Percentiles rank a stretch among this genome's conserved stretches.
phyloP scores from a whole-genome alignment of 2,888 invertebrate species.

The Torymus tubicola region DNA sequence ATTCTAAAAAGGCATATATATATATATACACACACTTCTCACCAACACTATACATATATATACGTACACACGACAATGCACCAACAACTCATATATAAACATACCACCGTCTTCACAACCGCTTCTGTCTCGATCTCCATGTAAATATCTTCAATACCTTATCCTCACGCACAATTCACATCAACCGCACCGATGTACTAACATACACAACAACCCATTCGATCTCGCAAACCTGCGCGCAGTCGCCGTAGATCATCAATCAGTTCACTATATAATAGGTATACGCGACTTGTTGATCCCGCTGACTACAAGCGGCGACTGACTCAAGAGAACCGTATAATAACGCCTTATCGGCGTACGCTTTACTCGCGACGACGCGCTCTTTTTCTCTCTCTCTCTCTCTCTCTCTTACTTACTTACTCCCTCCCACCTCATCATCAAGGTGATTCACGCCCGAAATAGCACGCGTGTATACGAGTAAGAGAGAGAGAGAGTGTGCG shows the following conservation, averaged over 20 bases:
- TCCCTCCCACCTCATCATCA: slow-evolving; percentile 59
- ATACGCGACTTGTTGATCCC: slow-evolving; percentile 2
- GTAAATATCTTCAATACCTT: background rate
- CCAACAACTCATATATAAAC: background rate
- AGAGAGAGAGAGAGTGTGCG: slow-evolving; percentile 12
- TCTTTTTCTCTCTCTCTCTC: background rate
- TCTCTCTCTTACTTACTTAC: background rate
- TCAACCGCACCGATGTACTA: too few species aligned
- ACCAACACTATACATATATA: too few species aligned
- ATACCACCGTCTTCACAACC: slow-evolving; percentile 13
- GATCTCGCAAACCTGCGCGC: slow-evolving; percentile 7
- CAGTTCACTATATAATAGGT: slow-evolving; percentile 4
- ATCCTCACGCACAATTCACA: too few species aligned
- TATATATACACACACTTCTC: too few species aligned
- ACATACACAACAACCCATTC: slow-evolving; percentile 15
- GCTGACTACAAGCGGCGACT: background rate
- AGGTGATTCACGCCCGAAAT: slow-evolving; percentile 70
- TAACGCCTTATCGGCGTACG: slow-evolving; percentile 14
- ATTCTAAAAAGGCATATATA: too few species aligned
- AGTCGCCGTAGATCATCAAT: slow-evolving; percentile 32
- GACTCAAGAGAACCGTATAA: too few species aligned
- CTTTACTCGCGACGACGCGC: slow-evolving; percentile 4
- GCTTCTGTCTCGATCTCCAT: slow-evolving; percentile 37
- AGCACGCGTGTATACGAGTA: slow-evolving; percentile 64
- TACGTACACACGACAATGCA: background rate